Base-by-base conservation (phyloP, 1,140 invertebrate species). In the Leguminivora glycinivorella region DNA sequence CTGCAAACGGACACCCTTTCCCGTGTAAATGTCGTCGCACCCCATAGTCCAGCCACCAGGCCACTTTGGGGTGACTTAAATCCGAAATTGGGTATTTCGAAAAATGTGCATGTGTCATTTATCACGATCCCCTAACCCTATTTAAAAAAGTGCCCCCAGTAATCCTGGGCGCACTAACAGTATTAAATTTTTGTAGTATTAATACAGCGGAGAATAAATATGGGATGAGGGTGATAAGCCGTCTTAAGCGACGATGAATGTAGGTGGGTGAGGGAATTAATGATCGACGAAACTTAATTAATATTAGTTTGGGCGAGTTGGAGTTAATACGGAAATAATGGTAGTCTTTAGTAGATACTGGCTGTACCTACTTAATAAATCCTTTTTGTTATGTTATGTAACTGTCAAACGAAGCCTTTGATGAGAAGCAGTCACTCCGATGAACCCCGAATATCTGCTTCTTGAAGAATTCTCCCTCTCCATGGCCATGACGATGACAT, bases 41-140 rank as follows among this genome's bases (percentile, higher is more conserved):
- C 77, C 82, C 72, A 88, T 89, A 89, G 89, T 89, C 85, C 86
- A 72, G 75, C 80, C 85, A 84, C 83, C 84, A 80, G 81, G 84
- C 89, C 86, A 92, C 90, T 92, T 92, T 92, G 85, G 91, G 90
- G 89, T 88, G 88, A 92, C 90, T 92, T 92, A 92, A 92, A 92
- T 92, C 91, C 91, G 85, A 92, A 92, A 92, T 92, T 92, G 91
- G 91, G 91, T 92, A 92, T 92, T 92, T 92, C 87, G 88, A 89
- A 84, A 88, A 91, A 92, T 90, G 89, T 90, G 89, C 91, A 92
- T 91, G 90, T 92, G 90, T 92, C 91, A 92, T 92, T 92, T 92
- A 92, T 92, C 90, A 92, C 88, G 75, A 85, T 82, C 89, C 87
- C 83, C 81, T 89, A 89, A 87, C 87, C 88, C 86, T 89, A 86